Conservation (phyloP, 2,113 vertebrate genomes). For the Gymnogyps californianus region DNA sequence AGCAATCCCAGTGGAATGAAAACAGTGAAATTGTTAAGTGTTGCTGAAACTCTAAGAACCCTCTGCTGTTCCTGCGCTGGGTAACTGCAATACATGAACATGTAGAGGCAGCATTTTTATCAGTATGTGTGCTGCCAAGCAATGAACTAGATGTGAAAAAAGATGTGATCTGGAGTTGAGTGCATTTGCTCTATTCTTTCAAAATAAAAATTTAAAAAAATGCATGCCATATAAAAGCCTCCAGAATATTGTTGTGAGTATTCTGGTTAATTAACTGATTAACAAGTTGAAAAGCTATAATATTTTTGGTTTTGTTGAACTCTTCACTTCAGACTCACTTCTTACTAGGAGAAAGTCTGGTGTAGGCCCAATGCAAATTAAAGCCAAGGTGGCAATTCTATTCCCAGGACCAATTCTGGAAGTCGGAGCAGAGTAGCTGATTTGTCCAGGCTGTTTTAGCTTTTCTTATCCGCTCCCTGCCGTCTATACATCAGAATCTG, state of each 20-base stretch:
- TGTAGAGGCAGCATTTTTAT: not conserved
- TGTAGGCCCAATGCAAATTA: not conserved
- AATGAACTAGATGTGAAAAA: not conserved
- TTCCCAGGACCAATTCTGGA: not conserved
- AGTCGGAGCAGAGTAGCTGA: not conserved
- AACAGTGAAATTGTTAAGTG: not conserved
- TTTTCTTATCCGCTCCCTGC: not conserved
- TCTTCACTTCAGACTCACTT: not conserved
- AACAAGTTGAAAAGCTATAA: not conserved
- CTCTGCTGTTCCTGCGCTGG: not conserved
- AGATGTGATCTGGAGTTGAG: not conserved
- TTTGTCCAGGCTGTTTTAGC: not conserved
- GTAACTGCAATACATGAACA: not conserved
- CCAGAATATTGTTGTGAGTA: not conserved
- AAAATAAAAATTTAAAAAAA: not conserved
- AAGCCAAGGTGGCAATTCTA: not conserved
- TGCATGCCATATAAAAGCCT: not conserved
- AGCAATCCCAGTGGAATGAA: not conserved
- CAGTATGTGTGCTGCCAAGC: not conserved
- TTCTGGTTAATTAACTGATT: not conserved
- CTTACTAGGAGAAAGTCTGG: not conserved
- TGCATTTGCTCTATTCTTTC: not conserved
- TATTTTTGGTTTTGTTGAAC: not conserved
- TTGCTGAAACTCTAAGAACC: not conserved
- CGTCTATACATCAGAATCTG: not conserved